A percentile compares a stretch with the other conserved stretches of the same genome.
Conservation (phyloP, 1,140 invertebrate genomes). For the Aphelenchoides fujianensis region DNA sequence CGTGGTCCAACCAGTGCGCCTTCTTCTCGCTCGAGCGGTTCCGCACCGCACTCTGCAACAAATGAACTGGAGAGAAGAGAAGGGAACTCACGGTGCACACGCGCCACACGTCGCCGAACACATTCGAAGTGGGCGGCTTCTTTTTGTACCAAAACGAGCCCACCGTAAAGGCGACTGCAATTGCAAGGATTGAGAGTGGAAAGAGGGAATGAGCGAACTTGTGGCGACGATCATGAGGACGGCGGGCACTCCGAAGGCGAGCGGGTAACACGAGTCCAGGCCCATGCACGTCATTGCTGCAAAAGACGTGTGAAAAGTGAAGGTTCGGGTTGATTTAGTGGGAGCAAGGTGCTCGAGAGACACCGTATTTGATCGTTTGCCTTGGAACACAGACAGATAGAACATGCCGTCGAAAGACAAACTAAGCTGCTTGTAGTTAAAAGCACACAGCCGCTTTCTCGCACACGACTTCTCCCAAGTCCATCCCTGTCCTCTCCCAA, state of each 20-base stretch:
- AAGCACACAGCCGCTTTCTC: no score
- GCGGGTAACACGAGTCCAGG: constrained; percentile 61
- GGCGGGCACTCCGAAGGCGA: constrained; percentile 63
- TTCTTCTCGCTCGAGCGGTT: constrained; percentile 54
- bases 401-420: no score
- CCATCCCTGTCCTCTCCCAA: neutral
- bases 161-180: constrained; percentile 69
- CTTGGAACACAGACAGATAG: no score
- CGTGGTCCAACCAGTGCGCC: constrained; percentile 20
- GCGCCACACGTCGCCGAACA: neutral
- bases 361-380: no score
- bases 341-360: no score
- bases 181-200: no score
- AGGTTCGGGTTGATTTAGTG: no score
- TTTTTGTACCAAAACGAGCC: constrained; percentile 8
- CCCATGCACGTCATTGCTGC: constrained; percentile 51
- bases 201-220: no score
- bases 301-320: neutral
- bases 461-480: no score
- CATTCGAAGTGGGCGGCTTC: neutral
- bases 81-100: neutral
- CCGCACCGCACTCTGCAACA: constrained; percentile 43
- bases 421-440: no score
- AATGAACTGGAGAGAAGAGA: neutral
- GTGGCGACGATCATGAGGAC: constrained; percentile 62